These are phyloP conservation scores for Abrostola triplasia DNA, from an alignment of 2,888 invertebrate genomes.

Conservation along the genomic window DNA sequence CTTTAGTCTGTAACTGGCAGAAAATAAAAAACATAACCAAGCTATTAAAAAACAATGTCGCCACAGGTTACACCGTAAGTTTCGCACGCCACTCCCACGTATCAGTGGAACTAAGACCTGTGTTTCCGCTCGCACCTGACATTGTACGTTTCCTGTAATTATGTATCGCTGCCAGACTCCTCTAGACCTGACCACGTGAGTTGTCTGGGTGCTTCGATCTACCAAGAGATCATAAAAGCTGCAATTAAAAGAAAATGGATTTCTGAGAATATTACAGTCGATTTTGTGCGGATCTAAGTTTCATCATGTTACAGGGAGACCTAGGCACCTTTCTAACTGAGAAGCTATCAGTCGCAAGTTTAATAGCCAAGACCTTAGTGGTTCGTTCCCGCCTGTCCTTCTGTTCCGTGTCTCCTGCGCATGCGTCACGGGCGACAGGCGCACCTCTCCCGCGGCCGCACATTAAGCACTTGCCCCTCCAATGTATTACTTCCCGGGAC, in stretches of 20 bases:
- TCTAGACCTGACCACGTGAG: slow-evolving; percentile 19
- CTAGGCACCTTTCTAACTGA: too few relatives aligned
- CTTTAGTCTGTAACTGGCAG: not conserved
- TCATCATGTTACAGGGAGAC: too few relatives aligned
- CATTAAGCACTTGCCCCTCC: slow-evolving; percentile 34
- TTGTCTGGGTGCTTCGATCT: too few relatives aligned
- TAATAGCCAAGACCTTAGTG: not conserved
- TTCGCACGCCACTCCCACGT: slow-evolving; percentile 25
- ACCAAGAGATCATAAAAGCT: too few relatives aligned
- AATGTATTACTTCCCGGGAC: slow-evolving; percentile 46
- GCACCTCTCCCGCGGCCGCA: slow-evolving; percentile 22
- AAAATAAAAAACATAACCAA: not conserved
- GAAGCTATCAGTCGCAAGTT: too few relatives aligned
- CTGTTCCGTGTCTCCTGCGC: slow-evolving; percentile 16
- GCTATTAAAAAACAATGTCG: slow-evolving; percentile 9
- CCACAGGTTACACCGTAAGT: not conserved
- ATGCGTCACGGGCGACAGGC: slow-evolving; percentile 22
- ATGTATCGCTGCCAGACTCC: slow-evolving; percentile 5
- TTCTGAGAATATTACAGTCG: too few relatives aligned
- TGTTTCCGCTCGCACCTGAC: slow-evolving; percentile 32
- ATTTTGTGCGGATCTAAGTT: too few relatives aligned
- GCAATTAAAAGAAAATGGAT: too few relatives aligned
- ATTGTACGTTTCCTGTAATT: slow-evolving; percentile 6
- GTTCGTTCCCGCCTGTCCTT: slow-evolving; percentile 1
- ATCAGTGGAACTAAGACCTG: slow-evolving; percentile 35